These are phyloP conservation scores for Synanthedon formicaeformis DNA, from an alignment of 2,888 invertebrate genomes.

Conservation along the genomic window DNA sequence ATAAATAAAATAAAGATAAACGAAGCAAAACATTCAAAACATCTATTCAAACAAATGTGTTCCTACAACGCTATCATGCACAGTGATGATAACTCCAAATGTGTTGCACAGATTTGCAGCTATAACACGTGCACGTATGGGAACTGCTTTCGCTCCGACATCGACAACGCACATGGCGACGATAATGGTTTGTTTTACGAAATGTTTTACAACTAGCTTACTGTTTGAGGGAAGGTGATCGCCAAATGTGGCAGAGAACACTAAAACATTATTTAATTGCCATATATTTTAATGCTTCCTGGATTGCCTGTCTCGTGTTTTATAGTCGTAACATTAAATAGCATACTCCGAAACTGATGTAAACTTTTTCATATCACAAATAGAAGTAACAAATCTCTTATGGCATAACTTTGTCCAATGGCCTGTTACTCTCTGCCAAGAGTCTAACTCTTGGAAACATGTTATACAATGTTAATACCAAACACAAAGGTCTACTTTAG, in stretches of 20 bases:
- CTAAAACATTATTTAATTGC: background rate
- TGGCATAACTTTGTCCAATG: too few relatives aligned
- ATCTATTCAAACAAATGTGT: too few relatives aligned
- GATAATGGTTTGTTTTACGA: conserved; percentile 49
- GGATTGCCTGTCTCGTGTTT: background rate
- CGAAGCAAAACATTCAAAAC: too few relatives aligned
- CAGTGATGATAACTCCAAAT: conserved; percentile 33
- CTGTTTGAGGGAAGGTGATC: conserved; percentile 60
- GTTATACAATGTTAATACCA: too few relatives aligned
- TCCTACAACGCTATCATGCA: too few relatives aligned
- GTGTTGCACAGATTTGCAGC: conserved; percentile 59
- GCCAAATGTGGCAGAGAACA: conserved; percentile 19
- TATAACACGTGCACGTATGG: conserved; percentile 21
- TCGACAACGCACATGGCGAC: conserved; percentile 37
- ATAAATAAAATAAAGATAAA: too few relatives aligned
- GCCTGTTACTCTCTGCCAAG: too few relatives aligned
- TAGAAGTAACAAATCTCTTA: too few relatives aligned
- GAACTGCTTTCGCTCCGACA: conserved; percentile 23
- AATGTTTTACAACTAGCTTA: conserved; percentile 54
- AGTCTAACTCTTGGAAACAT: too few relatives aligned
- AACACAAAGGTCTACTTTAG: too few relatives aligned
- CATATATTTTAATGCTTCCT: background rate
- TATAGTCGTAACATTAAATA: background rate
- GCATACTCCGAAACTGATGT: too few relatives aligned
- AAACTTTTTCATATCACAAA: too few relatives aligned